Base-by-base conservation (phyloP, 1,140 invertebrate genomes). In the Neodiprion pinetum region DNA sequence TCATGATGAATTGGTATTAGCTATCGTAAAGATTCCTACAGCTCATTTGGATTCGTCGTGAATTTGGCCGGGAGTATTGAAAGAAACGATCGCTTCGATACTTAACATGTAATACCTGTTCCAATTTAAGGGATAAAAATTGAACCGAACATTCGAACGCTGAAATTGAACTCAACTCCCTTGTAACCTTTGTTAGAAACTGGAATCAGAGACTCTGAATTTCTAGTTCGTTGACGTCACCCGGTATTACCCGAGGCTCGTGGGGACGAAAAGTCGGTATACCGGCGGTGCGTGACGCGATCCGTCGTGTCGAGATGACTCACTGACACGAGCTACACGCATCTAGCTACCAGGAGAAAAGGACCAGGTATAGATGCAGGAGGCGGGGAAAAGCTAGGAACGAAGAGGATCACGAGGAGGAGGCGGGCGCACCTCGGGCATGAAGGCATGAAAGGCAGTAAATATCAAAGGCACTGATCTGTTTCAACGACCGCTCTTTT, bases 391-490 rank as follows among this genome's bases (percentile, higher is more conserved):
- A 61, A 40, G 28, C 28, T 40, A 40, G 53, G 53, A 17, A 61
- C 53, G 53, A 61, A 17, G 53, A 61, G 53, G n/a, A 14, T 12
- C 11, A 9, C 11, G n/a, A 17, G n/a, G 11, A 17, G 53, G 53
- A 17, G 28, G 53, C 53, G 53, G 53, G n/a, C 53, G 53, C 11
- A 14, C 53, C 53, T 12, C 11, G n/a, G 53, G 53, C 53, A 40
- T 40, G 28, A 17, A 61, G 53, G 53, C 3, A 61, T 61, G 53
- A 61, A 61, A 61, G 53, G 53, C 53, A 61, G 53, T 61, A 61
- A 61, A 61, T 61, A 61, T 61, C 53, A 61, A 61, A 61, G 53
- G 53, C 53, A 61, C 11, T 61, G 53, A 61, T 61, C 53, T 61
- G 53, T 61, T 61, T 61, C 53, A 61, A 61, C 53, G 53, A 61